Evolutionary conservation across 2,797 vertebrate genomes (phyloP), one percentile per base, ranked within the genome.

Genomic region (Eulemur coronatus): DNA sequence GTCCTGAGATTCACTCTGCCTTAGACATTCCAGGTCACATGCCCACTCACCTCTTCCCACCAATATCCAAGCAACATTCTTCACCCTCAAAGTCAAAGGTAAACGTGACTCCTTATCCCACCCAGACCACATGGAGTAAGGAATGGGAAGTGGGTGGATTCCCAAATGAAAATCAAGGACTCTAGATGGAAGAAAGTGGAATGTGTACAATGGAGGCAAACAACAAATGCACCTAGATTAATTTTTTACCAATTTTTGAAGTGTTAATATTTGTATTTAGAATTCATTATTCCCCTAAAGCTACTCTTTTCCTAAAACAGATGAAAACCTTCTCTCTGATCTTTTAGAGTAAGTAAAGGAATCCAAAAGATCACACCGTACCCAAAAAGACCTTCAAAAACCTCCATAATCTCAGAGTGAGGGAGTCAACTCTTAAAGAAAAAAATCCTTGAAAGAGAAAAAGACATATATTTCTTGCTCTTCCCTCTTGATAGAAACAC

Each of bases 241-340:
- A 88, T 61, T 86, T 50, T 38, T 38, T 72, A 92, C 17, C 11
- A 57, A 35, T 7, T 33, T 46, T 91, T 65, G 15, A 55, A 57
- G 26, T 85, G 55, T 57, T 57, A 57, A 57, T 24, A 75, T 70
- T 79, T 93, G 46, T 28, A 76, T 57, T 89, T 30, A 84, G 75
- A 35, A 48, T 30, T 81, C n/a, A 57, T 20, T 72, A 63, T 67
- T 63, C n/a, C 26, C 38, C 38, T 79, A 79, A 95, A 82, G 20
- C 4, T 89, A 82, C 17, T 43, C 7, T 90, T 73, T 95, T 84
- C 50, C 70, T 93, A 72, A 92, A 84, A 87, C n/a, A 92, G 30
- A 91, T 41, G 38, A 85, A 95, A 91, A 81, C 11, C 48, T 87
- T 57, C 73, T 70, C 30, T 33, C 13, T 43, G 2, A 59, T 78